Base-by-base conservation (phyloP, 2,797 vertebrate genomes). In the Pantherophis alleghaniensis region DNA sequence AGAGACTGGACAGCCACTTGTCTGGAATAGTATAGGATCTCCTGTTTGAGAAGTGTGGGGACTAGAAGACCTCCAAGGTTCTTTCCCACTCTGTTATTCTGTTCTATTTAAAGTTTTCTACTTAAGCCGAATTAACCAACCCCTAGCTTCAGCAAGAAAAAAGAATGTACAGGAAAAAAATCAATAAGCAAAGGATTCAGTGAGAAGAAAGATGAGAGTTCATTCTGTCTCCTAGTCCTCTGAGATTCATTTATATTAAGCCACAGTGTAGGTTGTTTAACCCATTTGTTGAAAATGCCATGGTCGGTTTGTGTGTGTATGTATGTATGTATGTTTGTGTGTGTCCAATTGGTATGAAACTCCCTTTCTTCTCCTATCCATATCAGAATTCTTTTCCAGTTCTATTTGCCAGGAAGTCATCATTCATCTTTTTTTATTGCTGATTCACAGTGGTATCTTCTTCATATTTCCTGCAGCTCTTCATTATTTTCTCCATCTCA, bases 401-500 rank as follows among this genome's bases (percentile, higher is more conserved):
- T 51, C 59, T 60, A 51, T 86, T 90, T 92, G 74, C 51, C 56
- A 86, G 56, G 69, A 59, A 60, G 74, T 86, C n/a, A 26, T 63
- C 22, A 26, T 86, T 14, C 11, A 9, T 14, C 59, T 42, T 51
- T 56, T 56, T 74, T 51, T 51, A 26, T 9, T 42, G 59, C 74
- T 92, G 88, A 90, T 60, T 92, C 88, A 86, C 53, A 26, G 37
- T 11, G 47, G 61, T 13, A 10, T 87, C 55, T 79, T 74, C 90
- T 57, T 79, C n/a, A 79, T 79, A 60, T 22, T 92, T 79, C 57
- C 88, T 93, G 18, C 20, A 18, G 60, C 51, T 7, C 26, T 89
- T 92, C 89, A 87, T 90, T 92, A 92, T 79, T 93, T 90, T 91
- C 69, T 59, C 91, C 79, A 42, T 66, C 37, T 87, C 74, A n/a